Evolutionary conservation across 2,797 vertebrate species (phyloP).

Genomic region (Sparidentex hasta): DNA sequence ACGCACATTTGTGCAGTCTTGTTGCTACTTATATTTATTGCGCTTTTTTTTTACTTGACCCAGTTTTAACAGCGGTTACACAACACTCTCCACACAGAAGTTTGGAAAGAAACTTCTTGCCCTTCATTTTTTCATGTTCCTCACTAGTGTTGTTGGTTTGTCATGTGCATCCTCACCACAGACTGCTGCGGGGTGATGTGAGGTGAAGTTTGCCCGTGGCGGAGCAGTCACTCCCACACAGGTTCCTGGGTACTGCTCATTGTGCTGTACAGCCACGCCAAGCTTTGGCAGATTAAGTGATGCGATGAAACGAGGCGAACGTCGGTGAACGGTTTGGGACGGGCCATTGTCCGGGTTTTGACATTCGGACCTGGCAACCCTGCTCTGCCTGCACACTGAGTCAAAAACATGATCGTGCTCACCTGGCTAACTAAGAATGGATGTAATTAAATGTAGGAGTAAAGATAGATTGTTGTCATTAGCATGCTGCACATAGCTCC

Average conservation of each 20-base stretch:
- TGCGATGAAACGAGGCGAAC: background rate
- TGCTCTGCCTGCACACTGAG: no score
- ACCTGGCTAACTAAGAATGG: no score
- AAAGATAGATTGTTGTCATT: no score
- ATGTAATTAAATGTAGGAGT: no score
- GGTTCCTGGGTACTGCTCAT: background rate
- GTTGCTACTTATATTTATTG: background rate
- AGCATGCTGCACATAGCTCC: no score
- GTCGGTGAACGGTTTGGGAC: background rate
- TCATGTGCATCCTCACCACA: background rate
- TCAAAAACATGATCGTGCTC: no score
- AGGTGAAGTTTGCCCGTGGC: background rate
- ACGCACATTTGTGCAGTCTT: constrained; percentile 3
- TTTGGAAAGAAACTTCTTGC: background rate
- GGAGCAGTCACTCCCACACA: background rate
- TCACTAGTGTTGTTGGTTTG: background rate
- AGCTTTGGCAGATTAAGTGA: background rate
- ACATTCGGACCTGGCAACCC: no score
- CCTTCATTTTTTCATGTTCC: background rate
- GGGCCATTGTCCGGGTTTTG: no score
- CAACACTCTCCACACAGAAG: background rate
- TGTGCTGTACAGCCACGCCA: background rate
- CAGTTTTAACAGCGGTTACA: constrained; percentile 19
- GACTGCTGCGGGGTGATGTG: background rate
- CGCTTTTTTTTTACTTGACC: background rate